A percentile compares a stretch with the other conserved stretches of the same genome.
phyloP scores from a whole-genome alignment of 1,140 invertebrate species.

The Heliconius congener region DNA sequence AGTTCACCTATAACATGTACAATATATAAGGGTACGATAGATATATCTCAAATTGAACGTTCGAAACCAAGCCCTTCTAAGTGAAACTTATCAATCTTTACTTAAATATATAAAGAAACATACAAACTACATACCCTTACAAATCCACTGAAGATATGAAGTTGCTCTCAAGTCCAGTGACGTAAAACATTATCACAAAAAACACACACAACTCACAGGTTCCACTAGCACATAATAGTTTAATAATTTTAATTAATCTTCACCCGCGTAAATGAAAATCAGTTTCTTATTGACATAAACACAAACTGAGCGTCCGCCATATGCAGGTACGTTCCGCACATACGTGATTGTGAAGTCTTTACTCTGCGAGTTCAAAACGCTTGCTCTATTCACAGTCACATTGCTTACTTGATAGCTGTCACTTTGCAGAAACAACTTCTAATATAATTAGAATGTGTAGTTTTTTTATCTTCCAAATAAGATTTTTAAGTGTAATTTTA shows the following conservation, averaged over 20 bases:
- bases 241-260: slow-evolving; percentile 68
- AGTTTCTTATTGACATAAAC: slow-evolving; percentile 81
- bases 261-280: slow-evolving; percentile 79
- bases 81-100: slow-evolving; percentile 45
- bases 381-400: slow-evolving; percentile 27
- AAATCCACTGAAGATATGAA: slow-evolving; percentile 67
- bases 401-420: slow-evolving; percentile 35
- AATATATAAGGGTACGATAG: not conserved
- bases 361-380: slow-evolving; percentile 50
- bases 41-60: not conserved
- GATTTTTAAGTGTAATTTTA: not conserved
- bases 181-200: slow-evolving; percentile 75
- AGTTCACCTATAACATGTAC: not conserved
- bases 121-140: slow-evolving; percentile 75
- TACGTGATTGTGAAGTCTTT: slow-evolving; percentile 56
- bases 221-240: slow-evolving; percentile 70
- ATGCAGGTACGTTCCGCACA: slow-evolving; percentile 75
- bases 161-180: slow-evolving; percentile 65
- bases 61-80: slow-evolving; percentile 4
- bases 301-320: slow-evolving; percentile 79
- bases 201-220: slow-evolving; percentile 71
- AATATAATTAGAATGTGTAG: not conserved
- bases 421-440: slow-evolving; percentile 3
- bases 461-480: not conserved
- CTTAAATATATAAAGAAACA: slow-evolving; percentile 62